A percentile compares a stretch with the other conserved stretches of the same genome.
Evolutionary conservation across 2,888 invertebrate species (phyloP).

Genomic region (Pristionchus maxplancki): DNA sequence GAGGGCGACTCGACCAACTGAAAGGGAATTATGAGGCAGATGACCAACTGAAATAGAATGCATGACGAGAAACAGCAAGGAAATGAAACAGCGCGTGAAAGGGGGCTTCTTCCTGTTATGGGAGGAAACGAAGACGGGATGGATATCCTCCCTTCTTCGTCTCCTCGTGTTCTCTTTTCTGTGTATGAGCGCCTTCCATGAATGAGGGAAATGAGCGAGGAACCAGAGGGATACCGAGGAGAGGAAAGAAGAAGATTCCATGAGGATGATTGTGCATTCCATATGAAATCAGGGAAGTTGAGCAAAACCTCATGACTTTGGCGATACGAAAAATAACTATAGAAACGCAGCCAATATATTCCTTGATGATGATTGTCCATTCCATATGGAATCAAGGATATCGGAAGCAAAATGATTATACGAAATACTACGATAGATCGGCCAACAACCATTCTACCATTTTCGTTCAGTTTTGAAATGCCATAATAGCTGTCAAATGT

Average conservation of each 20-base stretch:
- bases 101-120: constrained; percentile 27
- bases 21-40: neutral
- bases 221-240: neutral
- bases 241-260: neutral
- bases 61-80: neutral
- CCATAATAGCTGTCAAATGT: neutral
- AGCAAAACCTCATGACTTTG: neutral
- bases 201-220: neutral
- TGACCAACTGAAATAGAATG: neutral
- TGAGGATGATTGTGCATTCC: neutral
- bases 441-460: neutral
- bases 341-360: no score
- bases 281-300: neutral
- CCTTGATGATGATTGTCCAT: no score
- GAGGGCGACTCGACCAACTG: constrained; percentile 41
- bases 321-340: no score
- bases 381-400: no score
- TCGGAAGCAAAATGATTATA: no score
- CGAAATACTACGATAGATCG: no score
- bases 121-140: neutral
- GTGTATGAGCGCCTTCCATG: neutral
- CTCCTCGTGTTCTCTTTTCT: neutral
- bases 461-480: no score
- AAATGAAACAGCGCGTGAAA: neutral
- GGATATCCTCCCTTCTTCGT: constrained; percentile 5